Evolutionary conservation across 2,888 invertebrate genomes (phyloP), one percentile per base, ranked within the genome.

Genomic region (Pammene aurita): DNA sequence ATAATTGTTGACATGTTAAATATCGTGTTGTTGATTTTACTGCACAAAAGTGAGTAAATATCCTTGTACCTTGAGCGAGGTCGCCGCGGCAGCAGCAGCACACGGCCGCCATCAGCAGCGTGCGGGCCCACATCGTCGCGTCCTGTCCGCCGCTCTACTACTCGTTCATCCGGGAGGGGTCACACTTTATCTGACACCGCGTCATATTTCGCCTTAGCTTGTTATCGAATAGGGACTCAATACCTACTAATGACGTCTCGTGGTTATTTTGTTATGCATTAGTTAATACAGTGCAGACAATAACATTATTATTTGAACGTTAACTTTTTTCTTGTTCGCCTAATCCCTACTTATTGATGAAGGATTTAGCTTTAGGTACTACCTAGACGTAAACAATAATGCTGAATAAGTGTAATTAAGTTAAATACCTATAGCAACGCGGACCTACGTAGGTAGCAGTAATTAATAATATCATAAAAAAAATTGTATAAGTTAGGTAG

Each of bases 341-440:
- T 52, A 52, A 62, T 52, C n/a, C 2, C 50, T 62, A 41, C 16
- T 41, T 52, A 62, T 38, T 26, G 26, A 18, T n/a, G 26, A 5
- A 9, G 38, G 38, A 62, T 62, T 61, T 48, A 26, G 26, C 26
- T 26, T 26, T 26, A 26, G 26, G 26, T 26, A 26, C 26, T 26
- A 26, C 26, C 26, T 4, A 26, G 26, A 26, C 26, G 26, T 26
- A 26, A 26, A 26, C 10, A 61, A 61, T 16, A 38, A n/a, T 46
- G 11, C 26, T 2, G 1, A 61, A 16, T 48, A 60, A 35, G 14
- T 48, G 14, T 34, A n/a, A 34, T 48, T 35, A 35, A n/a, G 18
- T n/a, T 1, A 50, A 35, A 62, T 18, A 48, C 95, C 79, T 95
- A 38, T 6, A 38, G n/a, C 14, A 9, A 55, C 13, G 26, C 16